phyloP scores from a whole-genome alignment of 1,140 invertebrate species.

The Drosophila malerkotliana region DNA sequence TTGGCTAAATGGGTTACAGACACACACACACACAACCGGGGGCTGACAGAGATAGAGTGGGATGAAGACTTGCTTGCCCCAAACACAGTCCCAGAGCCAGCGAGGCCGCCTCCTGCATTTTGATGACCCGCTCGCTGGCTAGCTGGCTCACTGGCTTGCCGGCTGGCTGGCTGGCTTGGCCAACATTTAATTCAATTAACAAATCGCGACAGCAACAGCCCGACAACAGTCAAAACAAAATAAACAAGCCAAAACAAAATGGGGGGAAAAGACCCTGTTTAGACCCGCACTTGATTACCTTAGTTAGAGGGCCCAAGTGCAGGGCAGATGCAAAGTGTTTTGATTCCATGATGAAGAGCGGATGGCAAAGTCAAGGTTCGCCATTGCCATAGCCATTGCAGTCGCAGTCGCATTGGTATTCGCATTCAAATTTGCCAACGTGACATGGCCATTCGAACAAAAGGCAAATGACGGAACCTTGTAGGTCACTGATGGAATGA shows the following conservation, averaged over 20 bases:
- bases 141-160: slow-evolving; percentile 2
- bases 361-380: slow-evolving; percentile 53
- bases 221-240: slow-evolving; percentile 4
- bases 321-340: slow-evolving; percentile 30
- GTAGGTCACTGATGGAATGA: slow-evolving; percentile 62
- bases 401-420: background rate
- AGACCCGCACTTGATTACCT: slow-evolving; percentile 55
- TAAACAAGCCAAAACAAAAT: slow-evolving; percentile 23
- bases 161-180: slow-evolving; percentile 22
- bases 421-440: slow-evolving; percentile 67
- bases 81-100: slow-evolving; percentile 14
- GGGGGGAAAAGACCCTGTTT: slow-evolving; percentile 11
- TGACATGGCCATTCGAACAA: slow-evolving; percentile 72
- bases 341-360: slow-evolving; percentile 44
- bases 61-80: slow-evolving; percentile 5
- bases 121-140: slow-evolving; percentile 62
- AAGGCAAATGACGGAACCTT: slow-evolving; percentile 37
- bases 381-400: slow-evolving; percentile 26
- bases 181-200: slow-evolving; percentile 80
- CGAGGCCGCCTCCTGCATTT: slow-evolving; percentile 60
- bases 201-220: slow-evolving; percentile 66
- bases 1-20: slow-evolving; percentile 68
- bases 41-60: background rate
- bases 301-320: slow-evolving; percentile 22
- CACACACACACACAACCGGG: background rate